A percentile compares a stretch with the other conserved stretches of the same genome.
Conservation (phyloP, 2,888 invertebrate genomes). For the Cotesia congregata region DNA sequence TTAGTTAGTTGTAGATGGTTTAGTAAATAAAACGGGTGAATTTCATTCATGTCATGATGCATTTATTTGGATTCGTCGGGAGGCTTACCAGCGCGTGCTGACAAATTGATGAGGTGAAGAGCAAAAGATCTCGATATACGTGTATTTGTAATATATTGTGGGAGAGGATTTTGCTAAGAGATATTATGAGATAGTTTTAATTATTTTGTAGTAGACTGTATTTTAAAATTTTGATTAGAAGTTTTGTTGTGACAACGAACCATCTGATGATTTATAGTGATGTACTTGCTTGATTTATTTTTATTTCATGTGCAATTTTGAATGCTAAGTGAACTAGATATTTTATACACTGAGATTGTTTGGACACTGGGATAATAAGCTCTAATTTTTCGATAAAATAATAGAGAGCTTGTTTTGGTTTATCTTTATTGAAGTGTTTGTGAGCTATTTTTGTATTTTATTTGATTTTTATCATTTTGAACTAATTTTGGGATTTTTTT, state of each 20-base stretch:
- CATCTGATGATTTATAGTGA: neutral
- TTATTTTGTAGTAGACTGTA: neutral
- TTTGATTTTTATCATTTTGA: neutral
- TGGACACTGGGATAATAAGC: neutral
- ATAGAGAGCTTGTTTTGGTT: neutral
- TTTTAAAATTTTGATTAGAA: neutral
- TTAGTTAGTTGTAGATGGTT: neutral
- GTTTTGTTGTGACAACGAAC: neutral
- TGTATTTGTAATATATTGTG: neutral
- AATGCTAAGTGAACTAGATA: neutral
- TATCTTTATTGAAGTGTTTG: neutral
- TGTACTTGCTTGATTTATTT: neutral
- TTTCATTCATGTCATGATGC: constrained; percentile 21
- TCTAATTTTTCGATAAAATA: neutral
- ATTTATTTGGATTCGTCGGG: constrained; percentile 46
- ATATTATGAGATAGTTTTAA: neutral
- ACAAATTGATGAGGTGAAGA: constrained; percentile 50
- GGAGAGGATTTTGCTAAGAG: constrained; percentile 18
- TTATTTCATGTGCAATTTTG: neutral
- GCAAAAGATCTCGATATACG: constrained; percentile 20
- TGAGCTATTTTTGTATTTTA: neutral
- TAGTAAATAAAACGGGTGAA: neutral
- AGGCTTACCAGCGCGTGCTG: constrained; percentile 48
- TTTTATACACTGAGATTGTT: neutral
- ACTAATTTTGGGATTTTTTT: too few species aligned